Evolutionary conservation across 2,797 vertebrate species (phyloP), one percentile per base, ranked within the genome.

Genomic region (Hoplostethus mediterraneus): DNA sequence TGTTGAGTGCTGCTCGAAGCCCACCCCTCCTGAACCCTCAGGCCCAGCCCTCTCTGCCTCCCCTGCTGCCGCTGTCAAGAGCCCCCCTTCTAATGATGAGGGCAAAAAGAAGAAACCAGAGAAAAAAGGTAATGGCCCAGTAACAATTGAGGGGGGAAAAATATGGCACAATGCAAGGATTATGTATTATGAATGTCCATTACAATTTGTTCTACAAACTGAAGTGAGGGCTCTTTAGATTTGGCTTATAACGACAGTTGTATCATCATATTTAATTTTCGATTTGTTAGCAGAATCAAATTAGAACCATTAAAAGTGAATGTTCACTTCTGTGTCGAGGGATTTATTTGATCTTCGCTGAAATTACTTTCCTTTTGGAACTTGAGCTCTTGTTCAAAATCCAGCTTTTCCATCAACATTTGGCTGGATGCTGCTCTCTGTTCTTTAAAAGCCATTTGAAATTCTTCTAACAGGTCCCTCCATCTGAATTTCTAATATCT

Each of bases 81-180:
- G 87, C 63, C 79, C 94, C 21, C 4, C 89, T 60, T 90, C 92
- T 77, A 93, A 88, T 91, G 93, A 87, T 10, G 95, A 96, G 88
- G 89, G 93, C 71, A 96, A 96, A 75, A 97, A 96, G 88, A 96
- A 95, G 73, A 99, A 97, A 72, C 95, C 83, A 45, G 97, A 97
- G 90, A 98, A 98, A 83, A 99, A 97, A 96, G 97, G 98, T 98
- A 94, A 74, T 17, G 3, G 36, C 53, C 3, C 40, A 42, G 40
- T 10, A 42, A 42, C 10, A 42, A 42, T 33, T 33, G 33, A 44
- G 31, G n/a, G 67, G 28, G 16, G 60, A 13, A 53, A 44, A 57
- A 16, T 6, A 31, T 36, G n/a, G 8, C 62, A 38, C n/a, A 13
- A 38, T 30, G 10, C 17, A 13, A 13, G 28, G 3, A 36, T 67